Percentiles rank a stretch among this genome's conserved stretches.
Evolutionary conservation across 1,140 invertebrate species (phyloP).

Genomic region (Gryllus bimaculatus): DNA sequence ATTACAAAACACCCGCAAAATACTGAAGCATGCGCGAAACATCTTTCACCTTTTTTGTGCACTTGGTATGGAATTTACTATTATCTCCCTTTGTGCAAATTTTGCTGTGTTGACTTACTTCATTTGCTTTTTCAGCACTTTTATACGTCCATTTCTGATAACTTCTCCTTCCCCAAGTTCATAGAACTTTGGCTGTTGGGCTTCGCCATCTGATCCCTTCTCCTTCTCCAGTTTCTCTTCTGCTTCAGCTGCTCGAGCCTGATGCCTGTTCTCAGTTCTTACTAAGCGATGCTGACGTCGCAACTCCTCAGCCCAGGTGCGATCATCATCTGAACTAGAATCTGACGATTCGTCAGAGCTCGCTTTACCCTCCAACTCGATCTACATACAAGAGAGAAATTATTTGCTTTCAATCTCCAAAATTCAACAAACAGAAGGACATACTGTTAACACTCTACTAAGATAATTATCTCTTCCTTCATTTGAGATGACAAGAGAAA

Average conservation of each 20-base stretch:
- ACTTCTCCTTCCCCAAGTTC: conserved; percentile 54
- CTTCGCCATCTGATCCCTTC: neutral
- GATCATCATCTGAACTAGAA: conserved; percentile 62
- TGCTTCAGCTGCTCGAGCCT: conserved; percentile 35
- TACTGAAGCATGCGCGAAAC: too few relatives aligned
- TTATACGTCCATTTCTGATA: conserved; percentile 40
- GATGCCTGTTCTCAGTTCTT: conserved; percentile 36
- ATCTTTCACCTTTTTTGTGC: too few relatives aligned
- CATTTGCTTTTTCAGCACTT: conserved; percentile 36
- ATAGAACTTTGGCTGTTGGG: conserved; percentile 45
- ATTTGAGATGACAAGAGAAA: neutral
- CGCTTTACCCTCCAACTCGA: conserved; percentile 33
- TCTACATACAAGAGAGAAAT: conserved; percentile 21
- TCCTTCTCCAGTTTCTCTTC: conserved; percentile 30
- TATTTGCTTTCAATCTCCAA: neutral
- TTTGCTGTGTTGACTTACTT: conserved; percentile 25
- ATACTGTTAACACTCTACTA: neutral
- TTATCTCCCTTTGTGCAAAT: neutral
- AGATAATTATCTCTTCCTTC: neutral
- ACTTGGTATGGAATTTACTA: conserved; percentile 22
- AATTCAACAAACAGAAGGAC: neutral
- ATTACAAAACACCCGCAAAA: too few relatives aligned
- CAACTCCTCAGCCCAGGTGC: conserved; percentile 65
- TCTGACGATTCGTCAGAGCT: conserved; percentile 37
- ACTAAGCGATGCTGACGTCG: conserved; percentile 58